Base-by-base conservation (phyloP, 2,113 vertebrate genomes). In the Cinclus cinclus region DNA sequence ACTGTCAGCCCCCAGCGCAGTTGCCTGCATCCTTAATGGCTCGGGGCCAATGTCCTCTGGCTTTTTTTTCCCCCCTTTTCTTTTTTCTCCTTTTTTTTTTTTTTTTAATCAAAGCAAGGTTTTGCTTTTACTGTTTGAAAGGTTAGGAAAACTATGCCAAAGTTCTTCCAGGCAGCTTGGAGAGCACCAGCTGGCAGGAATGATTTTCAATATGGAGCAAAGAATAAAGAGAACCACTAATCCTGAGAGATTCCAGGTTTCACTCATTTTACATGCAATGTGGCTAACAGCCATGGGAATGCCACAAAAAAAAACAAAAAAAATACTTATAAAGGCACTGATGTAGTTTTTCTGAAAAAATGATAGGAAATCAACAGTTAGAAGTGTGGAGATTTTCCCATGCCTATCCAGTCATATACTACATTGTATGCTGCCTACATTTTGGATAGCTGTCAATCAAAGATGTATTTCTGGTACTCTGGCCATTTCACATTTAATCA, bases 1-100 rank as follows among this genome's bases (percentile, higher is more conserved):
- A 95, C 97, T 93, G 95, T 97, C 97, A 97, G 95, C 96, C 90
- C 30, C 6, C 92, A 79, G 96, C 6, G 4, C 28, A 37, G 96
- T 91, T 10, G 94, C 97, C 97, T 97, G 97, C 97, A 97, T 98
- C 97, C 97, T 98, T 89, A 93, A 85, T 98, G 97, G 98, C 97
- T 89, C 20, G 2, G 8, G 67, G 98, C 98, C 98, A 98, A 97
- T 89, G 67, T 91, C 96, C 95, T 98, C 95, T 5, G 62, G 96
- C 83, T 55, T 87, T 73, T 91, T 60, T 46, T 59, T 46, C 3
- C 7, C 6, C 25, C 7, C 6, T 18, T 18, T 53, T 50, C 69
- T 82, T 74, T 71, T 16, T 46, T 55, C 35, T 37, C 35, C 35
- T 89, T 41, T 25, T n/a, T n/a, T 52, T 63, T 63, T 65, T 58